Base-by-base conservation (phyloP, 2,113 vertebrate species). In the Centropristis striata region DNA sequence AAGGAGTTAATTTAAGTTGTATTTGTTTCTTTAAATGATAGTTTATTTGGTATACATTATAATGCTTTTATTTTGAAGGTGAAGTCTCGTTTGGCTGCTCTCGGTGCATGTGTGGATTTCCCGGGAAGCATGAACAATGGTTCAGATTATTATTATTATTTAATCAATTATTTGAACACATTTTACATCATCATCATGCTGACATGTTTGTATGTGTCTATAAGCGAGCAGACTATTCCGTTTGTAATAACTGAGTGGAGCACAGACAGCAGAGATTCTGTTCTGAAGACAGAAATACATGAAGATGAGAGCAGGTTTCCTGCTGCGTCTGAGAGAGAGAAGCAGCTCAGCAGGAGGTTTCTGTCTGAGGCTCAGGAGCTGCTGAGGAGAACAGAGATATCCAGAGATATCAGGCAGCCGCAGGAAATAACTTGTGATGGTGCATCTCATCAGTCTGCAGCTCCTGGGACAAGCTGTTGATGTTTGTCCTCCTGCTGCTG, bases 351-450 rank as follows among this genome's bases (percentile, higher is more conserved):
- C 12, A 4, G 67, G 67, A 73, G 64, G 42, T 21, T 39, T 25
- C 37, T 55, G 7, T 57, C 49, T 28, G 54, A 25, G 10, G 37
- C 70, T 61, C 20, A 53, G 47, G 46, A 25, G 5, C 58, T 16
- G 58, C 37, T 11, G 18, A 57, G 28, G 27, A 44, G 59, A 10
- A 64, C 32, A 4, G 63, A 59, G 16, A 59, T 23, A 1, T 46
- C 50, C 49, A 70, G 49, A 70, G 63, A 70, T 49, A 73, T 21
- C 25, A 54, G 23, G 16, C 55, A 36, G 50, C 15, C 28, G 6
- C 20, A 79, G 76, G 69, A 86, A 80, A 78, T 71, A 42, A 71
- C 37, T 83, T 71, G 15, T 42, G 47, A 47, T 63, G 60, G 53
- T 44, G 59, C 73, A 44, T 75, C 77, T 81, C 8, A 23, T 75